Conservation (phyloP, 53 echinoderm and acorn worm species). For the Pentamera pediparva region DNA sequence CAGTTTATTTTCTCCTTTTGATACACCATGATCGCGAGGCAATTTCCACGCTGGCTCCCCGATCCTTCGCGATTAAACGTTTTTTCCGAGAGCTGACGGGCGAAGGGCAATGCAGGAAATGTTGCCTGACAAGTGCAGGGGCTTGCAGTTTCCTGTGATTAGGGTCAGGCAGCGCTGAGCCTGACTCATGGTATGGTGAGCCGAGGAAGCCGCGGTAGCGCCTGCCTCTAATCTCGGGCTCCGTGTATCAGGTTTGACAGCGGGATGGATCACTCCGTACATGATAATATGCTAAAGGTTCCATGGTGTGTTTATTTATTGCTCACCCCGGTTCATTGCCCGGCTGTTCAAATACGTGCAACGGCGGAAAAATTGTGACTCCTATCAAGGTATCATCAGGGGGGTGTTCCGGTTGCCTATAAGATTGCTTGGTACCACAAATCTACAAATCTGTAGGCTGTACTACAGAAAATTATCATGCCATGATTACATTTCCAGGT, state of each 20-base stretch:
- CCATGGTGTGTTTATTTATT: not conserved
- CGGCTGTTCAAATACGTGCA: slow-evolving; percentile 30
- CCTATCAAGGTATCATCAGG: too few relatives aligned
- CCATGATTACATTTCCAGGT: too few relatives aligned
- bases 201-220: slow-evolving; percentile 19
- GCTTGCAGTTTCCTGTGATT: slow-evolving; percentile 26
- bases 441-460: too few relatives aligned
- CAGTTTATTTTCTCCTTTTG: not conserved
- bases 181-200: slow-evolving; percentile 32
- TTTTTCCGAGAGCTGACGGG: slow-evolving; percentile 15
- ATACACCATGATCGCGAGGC: too few relatives aligned
- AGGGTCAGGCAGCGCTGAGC: not conserved
- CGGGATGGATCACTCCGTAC: slow-evolving; percentile 14
- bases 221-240: slow-evolving; percentile 9
- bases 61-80: slow-evolving; percentile 16
- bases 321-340: slow-evolving; percentile 37
- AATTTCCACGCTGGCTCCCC: not conserved
- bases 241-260: slow-evolving; percentile 4
- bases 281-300: slow-evolving; percentile 5
- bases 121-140: slow-evolving; percentile 15
- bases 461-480: too few relatives aligned
- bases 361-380: too few relatives aligned
- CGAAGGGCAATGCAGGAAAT: slow-evolving; percentile 26
- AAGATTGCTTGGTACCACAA: too few relatives aligned
- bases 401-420: too few relatives aligned